A percentile compares a stretch with the other conserved stretches of the same genome.
These are phyloP conservation scores for Silvanus unidentatus DNA, from an alignment of 2,888 invertebrate genomes.

Conservation along the genomic window DNA sequence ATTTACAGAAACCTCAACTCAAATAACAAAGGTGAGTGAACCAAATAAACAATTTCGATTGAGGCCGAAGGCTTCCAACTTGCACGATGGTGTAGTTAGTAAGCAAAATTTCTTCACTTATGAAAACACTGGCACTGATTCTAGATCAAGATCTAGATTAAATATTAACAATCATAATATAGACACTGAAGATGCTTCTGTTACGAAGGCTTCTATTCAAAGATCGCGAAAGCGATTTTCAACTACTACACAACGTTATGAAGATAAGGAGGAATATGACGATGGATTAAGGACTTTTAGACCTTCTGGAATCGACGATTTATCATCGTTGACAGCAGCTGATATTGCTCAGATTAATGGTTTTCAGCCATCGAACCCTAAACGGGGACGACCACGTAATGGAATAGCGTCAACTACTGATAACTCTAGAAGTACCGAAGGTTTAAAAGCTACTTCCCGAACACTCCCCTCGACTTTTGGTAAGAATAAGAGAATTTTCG, in stretches of 20 bases:
- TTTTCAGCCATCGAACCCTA: conserved; percentile 13
- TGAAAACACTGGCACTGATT: conserved; percentile 11
- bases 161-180: conserved; percentile 13
- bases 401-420: conserved; percentile 14
- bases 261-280: conserved; percentile 30
- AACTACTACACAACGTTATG: conserved; percentile 25
- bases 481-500: conserved; percentile 17
- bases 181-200: conserved; percentile 13
- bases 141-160: conserved; percentile 30
- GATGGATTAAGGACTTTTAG: conserved; percentile 33
- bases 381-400: conserved; percentile 21
- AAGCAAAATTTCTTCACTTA: conserved; percentile 8
- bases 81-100: conserved; percentile 13
- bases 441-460: conserved; percentile 21
- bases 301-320: conserved; percentile 47
- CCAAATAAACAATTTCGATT: conserved; percentile 28
- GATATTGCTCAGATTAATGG: conserved; percentile 38
- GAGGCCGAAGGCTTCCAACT: conserved; percentile 19
- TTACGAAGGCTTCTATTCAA: conserved; percentile 13
- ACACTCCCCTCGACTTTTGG: conserved; percentile 21
- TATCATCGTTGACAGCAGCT: conserved; percentile 51
- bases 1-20: conserved; percentile 36
- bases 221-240: conserved; percentile 21
- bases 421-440: conserved; percentile 18
- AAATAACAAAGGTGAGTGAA: conserved; percentile 50